Evolutionary conservation across 1,140 invertebrate genomes (phyloP), one percentile per base, ranked within the genome.

Genomic region (Dinoponera quadriceps): DNA sequence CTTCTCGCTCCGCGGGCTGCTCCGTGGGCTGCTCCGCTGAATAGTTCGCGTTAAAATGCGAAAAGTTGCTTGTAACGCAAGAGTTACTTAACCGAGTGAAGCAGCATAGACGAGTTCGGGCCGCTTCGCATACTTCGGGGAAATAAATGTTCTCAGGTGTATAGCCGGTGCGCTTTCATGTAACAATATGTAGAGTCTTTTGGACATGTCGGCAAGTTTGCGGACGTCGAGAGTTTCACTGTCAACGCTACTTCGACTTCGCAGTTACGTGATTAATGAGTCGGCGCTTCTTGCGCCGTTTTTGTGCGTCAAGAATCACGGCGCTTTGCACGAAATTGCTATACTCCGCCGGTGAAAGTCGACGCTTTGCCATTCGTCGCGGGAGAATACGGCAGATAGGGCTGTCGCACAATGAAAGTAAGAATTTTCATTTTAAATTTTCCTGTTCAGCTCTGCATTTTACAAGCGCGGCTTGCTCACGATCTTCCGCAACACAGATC

Each of bases 31-130:
- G 57, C 29, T 51, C 13, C 60, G 25, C n/a, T 51, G 60, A 51
- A 65, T 75, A 63, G 73, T 51, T 65, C n/a, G 60, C 25, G 38
- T 63, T 75, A 63, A 75, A 75, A 75, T 75, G 27, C 44, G 27
- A 63, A 63, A 75, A 75, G 59, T 75, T 75, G n/a, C 72, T 49
- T 57, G 69, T 59, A 73, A 73, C 33, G 18, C 55, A 18, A 73
- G 71, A 73, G 54, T 73, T 73, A 60, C 38, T 73, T 65, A 75
- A 65, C n/a, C 27, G 27, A 75, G 38, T 63, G 27, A 75, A 27
- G 25, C 63, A 75, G 20, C 54, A 20, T 20, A 20, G 27, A 51
- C n/a, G 59, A 75, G 73, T 75, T 75, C 20, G 48, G 27, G 63
- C 25, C 16, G 59, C 29, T 29, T 27, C 38, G 25, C 57, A 74